Evolutionary conservation across 2,113 vertebrate genomes (phyloP).

Genomic region (Balaenoptera acutorostrata): DNA sequence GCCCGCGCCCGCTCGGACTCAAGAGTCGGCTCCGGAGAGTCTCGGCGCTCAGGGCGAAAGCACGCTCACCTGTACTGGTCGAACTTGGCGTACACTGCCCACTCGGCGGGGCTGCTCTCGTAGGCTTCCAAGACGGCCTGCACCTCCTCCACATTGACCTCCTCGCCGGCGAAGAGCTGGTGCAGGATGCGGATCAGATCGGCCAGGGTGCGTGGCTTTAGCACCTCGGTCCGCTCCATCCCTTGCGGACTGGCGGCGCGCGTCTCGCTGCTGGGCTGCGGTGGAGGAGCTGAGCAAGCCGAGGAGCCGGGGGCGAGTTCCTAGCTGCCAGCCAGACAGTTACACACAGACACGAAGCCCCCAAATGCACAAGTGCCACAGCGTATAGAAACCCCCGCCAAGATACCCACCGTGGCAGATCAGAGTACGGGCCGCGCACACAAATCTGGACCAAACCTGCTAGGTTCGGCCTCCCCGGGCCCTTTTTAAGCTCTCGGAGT

Average conservation of each 20-base stretch:
- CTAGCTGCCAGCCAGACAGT: not conserved
- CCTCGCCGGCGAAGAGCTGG: conserved; percentile 85
- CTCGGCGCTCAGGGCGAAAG: not conserved
- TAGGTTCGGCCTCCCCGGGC: not conserved
- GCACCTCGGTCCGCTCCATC: conserved; percentile 80
- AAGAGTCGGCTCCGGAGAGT: not conserved
- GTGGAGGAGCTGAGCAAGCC: not conserved
- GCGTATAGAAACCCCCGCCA: not conserved
- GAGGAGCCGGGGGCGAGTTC: not conserved
- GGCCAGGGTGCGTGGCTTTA: conserved; percentile 85
- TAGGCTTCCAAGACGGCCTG: conserved; percentile 92
- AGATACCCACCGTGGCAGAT: accelerated
- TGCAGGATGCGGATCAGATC: conserved; percentile 89
- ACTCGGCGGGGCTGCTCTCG: conserved; percentile 90
- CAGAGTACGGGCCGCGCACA: accelerated
- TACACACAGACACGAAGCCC: not conserved
- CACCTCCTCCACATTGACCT: conserved; percentile 90
- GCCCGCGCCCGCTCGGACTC: not conserved
- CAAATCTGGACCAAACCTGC: not conserved
- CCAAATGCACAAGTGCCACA: not conserved
- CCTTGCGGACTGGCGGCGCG: not conserved
- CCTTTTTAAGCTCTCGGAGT: conserved; percentile 76
- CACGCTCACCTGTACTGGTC: conserved; percentile 91
- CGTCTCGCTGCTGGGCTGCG: not conserved
- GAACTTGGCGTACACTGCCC: conserved; percentile 89